Evolutionary conservation across 2,797 vertebrate genomes (phyloP).

Genomic region (Bothrops alternatus): DNA sequence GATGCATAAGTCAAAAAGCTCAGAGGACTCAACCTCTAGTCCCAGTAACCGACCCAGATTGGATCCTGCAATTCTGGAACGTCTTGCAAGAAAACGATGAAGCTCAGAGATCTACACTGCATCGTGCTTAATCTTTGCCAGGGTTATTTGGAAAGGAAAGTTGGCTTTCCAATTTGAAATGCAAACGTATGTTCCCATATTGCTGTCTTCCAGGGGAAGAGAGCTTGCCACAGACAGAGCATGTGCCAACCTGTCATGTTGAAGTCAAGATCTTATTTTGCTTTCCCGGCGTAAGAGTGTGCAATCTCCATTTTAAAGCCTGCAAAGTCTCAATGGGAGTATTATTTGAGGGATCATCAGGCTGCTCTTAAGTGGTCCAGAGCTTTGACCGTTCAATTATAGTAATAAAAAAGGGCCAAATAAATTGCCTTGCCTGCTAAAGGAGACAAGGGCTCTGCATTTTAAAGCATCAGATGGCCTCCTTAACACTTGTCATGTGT

Average conservation of each 20-base stretch:
- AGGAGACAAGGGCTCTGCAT: neutral
- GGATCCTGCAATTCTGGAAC: too few species aligned
- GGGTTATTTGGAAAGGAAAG: neutral
- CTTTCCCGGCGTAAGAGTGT: neutral
- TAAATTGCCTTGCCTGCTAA: slow-evolving; percentile 1
- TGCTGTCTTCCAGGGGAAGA: neutral
- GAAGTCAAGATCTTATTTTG: neutral
- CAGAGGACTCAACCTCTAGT: too few species aligned
- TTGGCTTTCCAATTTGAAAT: neutral
- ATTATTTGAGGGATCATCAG: neutral
- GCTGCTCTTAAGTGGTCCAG: neutral
- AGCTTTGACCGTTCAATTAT: slow-evolving; percentile 10
- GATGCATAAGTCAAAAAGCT: too few species aligned
- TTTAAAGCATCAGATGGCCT: neutral
- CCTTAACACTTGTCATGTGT: accelerated
- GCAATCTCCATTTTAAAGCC: neutral
- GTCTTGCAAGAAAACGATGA: too few species aligned
- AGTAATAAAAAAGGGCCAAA: slow-evolving; percentile 9
- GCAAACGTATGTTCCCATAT: neutral
- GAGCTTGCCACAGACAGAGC: neutral
- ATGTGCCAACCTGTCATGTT: neutral
- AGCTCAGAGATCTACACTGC: neutral
- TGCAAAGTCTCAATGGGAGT: neutral
- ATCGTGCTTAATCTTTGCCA: neutral
- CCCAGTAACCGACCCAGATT: too few species aligned